Percentiles rank a stretch among this genome's conserved stretches.
Evolutionary conservation across 2,888 invertebrate species (phyloP).

Genomic region (Argynnis bischoffii): DNA sequence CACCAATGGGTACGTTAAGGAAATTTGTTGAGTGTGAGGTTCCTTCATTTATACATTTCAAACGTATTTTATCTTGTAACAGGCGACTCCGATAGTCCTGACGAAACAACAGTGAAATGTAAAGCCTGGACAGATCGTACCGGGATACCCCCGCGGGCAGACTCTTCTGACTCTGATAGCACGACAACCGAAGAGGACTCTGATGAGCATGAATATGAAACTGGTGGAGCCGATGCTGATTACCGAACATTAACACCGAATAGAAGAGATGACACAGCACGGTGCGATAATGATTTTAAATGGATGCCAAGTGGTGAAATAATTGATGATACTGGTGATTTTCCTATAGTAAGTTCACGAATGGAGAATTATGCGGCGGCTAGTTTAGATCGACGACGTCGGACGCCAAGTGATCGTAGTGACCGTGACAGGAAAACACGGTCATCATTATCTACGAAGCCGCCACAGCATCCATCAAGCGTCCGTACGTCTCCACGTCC

Average conservation of each 20-base stretch:
- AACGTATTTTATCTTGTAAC: conserved; percentile 66
- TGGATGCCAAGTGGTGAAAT: conserved; percentile 81
- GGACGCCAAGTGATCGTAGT: conserved; percentile 74
- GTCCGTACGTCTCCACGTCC: conserved; percentile 71
- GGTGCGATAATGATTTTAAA: conserved; percentile 86
- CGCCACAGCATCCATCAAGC: conserved; percentile 72
- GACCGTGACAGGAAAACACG: conserved; percentile 85
- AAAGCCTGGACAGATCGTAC: conserved; percentile 74
- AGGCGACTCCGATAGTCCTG: conserved; percentile 84
- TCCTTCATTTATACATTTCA: conserved; percentile 46
- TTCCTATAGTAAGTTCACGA: conserved; percentile 55
- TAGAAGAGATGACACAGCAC: conserved; percentile 81
- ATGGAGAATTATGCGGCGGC: conserved; percentile 63
- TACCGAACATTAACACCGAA: conserved; percentile 78
- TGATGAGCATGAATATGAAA: conserved; percentile 75
- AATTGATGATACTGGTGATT: conserved; percentile 60
- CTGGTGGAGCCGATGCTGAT: conserved; percentile 83
- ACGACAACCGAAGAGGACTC: conserved; percentile 68
- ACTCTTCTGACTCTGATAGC: conserved; percentile 71
- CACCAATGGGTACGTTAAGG: conserved; percentile 75
- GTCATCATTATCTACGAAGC: conserved; percentile 82
- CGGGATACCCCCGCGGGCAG: conserved; percentile 61
- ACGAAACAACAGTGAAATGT: conserved; percentile 84
- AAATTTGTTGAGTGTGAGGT: conserved; percentile 56
- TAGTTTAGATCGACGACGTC: conserved; percentile 82